These are phyloP conservation scores for Pterocles orientalis DNA, from an alignment of 2,113 vertebrate species.

Conservation along the genomic window DNA sequence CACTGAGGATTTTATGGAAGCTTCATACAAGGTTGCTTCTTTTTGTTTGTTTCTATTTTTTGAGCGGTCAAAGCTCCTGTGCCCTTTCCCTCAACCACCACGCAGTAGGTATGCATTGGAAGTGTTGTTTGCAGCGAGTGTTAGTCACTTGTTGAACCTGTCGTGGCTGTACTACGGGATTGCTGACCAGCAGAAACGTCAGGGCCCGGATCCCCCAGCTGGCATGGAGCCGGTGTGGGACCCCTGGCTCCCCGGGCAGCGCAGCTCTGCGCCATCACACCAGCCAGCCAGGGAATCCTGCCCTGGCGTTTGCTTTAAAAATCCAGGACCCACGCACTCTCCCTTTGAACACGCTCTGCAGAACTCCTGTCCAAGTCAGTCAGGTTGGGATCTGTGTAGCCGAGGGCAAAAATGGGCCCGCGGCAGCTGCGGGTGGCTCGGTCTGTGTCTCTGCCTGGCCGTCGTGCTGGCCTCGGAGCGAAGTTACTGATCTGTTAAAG, in stretches of 20 bases:
- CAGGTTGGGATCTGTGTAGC: not conserved
- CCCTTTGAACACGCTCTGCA: not conserved
- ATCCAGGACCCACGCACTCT: not conserved
- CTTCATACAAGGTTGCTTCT: slow-evolving; percentile 70
- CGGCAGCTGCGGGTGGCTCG: not conserved
- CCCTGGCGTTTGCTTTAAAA: not conserved
- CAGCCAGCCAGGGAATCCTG: not conserved
- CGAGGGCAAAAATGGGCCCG: fast-evolving
- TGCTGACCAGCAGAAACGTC: not conserved
- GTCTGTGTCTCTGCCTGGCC: not conserved
- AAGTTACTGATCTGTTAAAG: not conserved
- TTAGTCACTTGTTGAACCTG: slow-evolving; percentile 13
- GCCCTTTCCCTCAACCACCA: slow-evolving; percentile 73
- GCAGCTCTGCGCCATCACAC: not conserved
- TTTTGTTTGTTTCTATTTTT: slow-evolving; percentile 54
- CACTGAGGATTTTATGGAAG: slow-evolving; percentile 80
- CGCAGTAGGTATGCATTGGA: slow-evolving; percentile 67
- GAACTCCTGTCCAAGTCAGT: not conserved
- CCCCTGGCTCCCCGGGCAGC: not conserved
- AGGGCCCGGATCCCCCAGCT: not conserved
- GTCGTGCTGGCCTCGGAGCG: fast-evolving
- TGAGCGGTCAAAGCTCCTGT: slow-evolving; percentile 68
- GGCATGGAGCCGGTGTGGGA: not conserved
- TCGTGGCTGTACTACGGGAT: not conserved
- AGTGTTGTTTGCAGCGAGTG: slow-evolving; percentile 61